Evolutionary conservation across 2,888 invertebrate species (phyloP).

Genomic region (Napeogenes inachia): DNA sequence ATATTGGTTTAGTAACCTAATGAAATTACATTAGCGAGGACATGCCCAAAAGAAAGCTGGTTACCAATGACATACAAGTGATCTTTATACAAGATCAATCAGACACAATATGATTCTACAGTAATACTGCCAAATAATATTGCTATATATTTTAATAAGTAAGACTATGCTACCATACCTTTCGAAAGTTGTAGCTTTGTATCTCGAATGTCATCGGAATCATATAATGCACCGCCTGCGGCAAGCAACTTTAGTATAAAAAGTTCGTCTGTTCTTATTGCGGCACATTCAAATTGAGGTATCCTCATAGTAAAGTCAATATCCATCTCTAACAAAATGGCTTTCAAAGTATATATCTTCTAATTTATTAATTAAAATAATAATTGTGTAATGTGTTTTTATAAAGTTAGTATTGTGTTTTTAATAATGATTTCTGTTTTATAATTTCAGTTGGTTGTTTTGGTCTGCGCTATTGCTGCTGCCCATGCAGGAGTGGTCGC

Average conservation of each 20-base stretch:
- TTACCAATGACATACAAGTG: slow-evolving; percentile 56
- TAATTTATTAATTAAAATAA: not conserved
- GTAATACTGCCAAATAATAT: slow-evolving; percentile 42
- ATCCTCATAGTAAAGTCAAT: slow-evolving; percentile 56
- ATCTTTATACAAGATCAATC: slow-evolving; percentile 59
- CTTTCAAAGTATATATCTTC: slow-evolving; percentile 57
- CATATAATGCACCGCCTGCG: slow-evolving; percentile 50
- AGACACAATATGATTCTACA: slow-evolving; percentile 48
- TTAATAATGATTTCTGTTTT: too few relatives aligned
- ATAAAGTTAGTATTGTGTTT: slow-evolving; percentile 5
- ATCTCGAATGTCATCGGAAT: slow-evolving; percentile 35
- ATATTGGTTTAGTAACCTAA: too few relatives aligned
- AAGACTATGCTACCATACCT: slow-evolving; percentile 37
- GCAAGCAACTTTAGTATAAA: slow-evolving; percentile 54
- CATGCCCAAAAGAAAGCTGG: slow-evolving; percentile 48
- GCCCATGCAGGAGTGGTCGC: slow-evolving; percentile 46
- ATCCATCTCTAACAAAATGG: slow-evolving; percentile 51
- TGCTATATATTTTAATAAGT: slow-evolving; percentile 26
- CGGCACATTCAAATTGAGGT: slow-evolving; percentile 63
- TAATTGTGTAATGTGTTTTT: too few relatives aligned
- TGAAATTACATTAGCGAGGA: slow-evolving; percentile 22
- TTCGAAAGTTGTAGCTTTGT: slow-evolving; percentile 48
- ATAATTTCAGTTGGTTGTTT: slow-evolving; percentile 50
- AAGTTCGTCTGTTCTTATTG: slow-evolving; percentile 45
- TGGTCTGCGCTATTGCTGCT: slow-evolving; percentile 54